Evolutionary conservation across 2,888 invertebrate genomes (phyloP).

Genomic region (Mactromeris polynyma): DNA sequence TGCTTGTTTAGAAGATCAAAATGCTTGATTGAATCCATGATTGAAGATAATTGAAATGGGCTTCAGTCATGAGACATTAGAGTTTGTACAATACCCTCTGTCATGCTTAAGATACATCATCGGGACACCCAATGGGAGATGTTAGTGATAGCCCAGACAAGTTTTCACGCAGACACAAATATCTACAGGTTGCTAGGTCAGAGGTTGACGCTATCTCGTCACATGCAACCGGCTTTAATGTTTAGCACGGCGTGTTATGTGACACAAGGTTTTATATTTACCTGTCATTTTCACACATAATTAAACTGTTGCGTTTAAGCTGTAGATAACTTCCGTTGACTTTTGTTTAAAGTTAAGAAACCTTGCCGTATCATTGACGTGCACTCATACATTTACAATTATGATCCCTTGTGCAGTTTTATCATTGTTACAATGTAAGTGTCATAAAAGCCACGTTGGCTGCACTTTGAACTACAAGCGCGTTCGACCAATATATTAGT

Average conservation of each 20-base stretch:
- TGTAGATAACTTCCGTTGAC: conserved; percentile 15
- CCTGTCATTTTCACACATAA: conserved; percentile 43
- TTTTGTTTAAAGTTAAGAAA: conserved; percentile 10
- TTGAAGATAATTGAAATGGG: conserved; percentile 46
- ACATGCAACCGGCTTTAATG: conserved; percentile 30
- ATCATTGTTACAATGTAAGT: not conserved
- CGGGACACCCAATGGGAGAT: conserved; percentile 37
- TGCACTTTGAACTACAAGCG: not conserved
- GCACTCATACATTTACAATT: not conserved
- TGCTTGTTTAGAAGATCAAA: not conserved
- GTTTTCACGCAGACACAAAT: not conserved
- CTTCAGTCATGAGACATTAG: conserved; percentile 37
- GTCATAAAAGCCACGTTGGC: not conserved
- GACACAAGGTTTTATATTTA: conserved; percentile 20
- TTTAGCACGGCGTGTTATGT: conserved; percentile 23
- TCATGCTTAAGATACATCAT: conserved; percentile 30
- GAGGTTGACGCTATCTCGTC: conserved; percentile 24
- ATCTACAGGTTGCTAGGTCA: conserved; percentile 25
- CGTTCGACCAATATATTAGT: not conserved
- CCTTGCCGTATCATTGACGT: conserved; percentile 1
- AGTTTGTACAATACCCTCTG: conserved; percentile 18
- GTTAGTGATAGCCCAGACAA: conserved; percentile 26
- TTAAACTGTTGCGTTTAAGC: conserved; percentile 38
- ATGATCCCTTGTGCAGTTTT: not conserved
- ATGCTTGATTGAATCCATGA: conserved; percentile 17